phyloP scores from a whole-genome alignment of 2,888 invertebrate genomes.

The Panopea generosa region DNA sequence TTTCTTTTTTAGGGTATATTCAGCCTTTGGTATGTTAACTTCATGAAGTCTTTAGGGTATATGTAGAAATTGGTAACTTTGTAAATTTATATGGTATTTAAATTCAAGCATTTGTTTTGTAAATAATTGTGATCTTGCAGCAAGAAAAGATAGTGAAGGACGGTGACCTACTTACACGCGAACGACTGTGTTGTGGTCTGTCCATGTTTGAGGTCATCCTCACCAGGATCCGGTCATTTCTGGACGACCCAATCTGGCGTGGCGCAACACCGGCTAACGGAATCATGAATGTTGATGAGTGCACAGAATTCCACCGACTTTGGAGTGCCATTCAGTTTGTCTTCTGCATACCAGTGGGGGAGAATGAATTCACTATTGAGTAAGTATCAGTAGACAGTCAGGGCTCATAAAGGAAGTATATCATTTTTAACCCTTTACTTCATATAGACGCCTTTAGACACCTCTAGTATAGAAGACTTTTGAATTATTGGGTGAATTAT shows the following conservation, averaged over 20 bases:
- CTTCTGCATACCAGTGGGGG: slow-evolving; percentile 98
- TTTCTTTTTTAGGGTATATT: too few relatives aligned
- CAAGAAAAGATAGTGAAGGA: slow-evolving; percentile 97
- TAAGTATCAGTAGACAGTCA: slow-evolving; percentile 87
- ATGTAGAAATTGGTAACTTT: too few relatives aligned
- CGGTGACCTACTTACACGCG: slow-evolving; percentile 97
- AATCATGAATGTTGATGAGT: slow-evolving; percentile 98
- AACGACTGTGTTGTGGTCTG: slow-evolving; percentile 98
- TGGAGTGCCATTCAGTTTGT: slow-evolving; percentile 99
- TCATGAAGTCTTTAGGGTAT: too few relatives aligned
- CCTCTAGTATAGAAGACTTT: too few relatives aligned
- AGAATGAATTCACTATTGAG: slow-evolving; percentile 98
- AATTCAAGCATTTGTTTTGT: too few relatives aligned
- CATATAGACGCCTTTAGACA: too few relatives aligned
- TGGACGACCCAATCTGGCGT: slow-evolving; percentile 91
- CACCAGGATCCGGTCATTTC: slow-evolving; percentile 93
- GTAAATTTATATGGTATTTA: background rate
- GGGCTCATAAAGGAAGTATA: too few relatives aligned
- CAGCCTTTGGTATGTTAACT: too few relatives aligned
- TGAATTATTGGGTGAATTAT: too few relatives aligned
- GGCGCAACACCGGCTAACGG: slow-evolving; percentile 94
- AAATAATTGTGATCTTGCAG: too few relatives aligned
- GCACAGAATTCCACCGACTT: slow-evolving; percentile 96
- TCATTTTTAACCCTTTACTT: too few relatives aligned
- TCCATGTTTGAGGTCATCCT: slow-evolving; percentile 98